Percentiles rank a stretch among this genome's conserved stretches.
These are phyloP conservation scores for Fragum fragum DNA, from an alignment of 2,888 invertebrate species.

Conservation along the genomic window DNA sequence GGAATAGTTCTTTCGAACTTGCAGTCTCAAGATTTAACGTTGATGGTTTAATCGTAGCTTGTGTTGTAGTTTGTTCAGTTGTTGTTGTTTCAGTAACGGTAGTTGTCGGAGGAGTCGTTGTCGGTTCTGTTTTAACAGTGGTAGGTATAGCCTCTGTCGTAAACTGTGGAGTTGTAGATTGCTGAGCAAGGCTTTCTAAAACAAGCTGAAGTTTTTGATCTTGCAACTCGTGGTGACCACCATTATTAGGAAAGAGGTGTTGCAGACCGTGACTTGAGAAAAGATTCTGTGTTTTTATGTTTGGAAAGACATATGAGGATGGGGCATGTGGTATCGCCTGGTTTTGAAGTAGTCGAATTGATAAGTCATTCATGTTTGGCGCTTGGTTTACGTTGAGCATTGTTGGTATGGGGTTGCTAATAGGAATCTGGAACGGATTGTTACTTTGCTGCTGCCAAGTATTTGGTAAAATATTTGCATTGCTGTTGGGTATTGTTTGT, in stretches of 20 bases:
- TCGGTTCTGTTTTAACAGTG: neutral
- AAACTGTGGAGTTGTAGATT: neutral
- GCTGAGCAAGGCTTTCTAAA: neutral
- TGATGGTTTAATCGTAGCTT: neutral
- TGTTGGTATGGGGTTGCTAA: neutral
- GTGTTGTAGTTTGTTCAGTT: neutral
- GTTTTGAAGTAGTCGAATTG: neutral
- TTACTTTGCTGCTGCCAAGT: neutral
- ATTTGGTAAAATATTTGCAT: neutral
- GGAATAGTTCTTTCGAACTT: neutral
- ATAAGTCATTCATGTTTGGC: neutral
- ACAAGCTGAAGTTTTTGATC: neutral
- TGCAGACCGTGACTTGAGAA: neutral
- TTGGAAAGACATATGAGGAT: neutral
- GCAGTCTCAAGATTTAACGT: slow-evolving; percentile 10
- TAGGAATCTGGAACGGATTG: neutral
- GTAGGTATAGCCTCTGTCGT: neutral
- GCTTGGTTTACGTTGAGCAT: neutral
- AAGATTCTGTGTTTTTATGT: neutral
- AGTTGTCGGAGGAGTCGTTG: neutral
- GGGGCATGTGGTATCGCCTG: neutral
- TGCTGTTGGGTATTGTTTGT: neutral
- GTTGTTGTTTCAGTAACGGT: neutral
- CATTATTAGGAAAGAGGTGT: neutral
- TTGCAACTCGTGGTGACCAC: neutral